These are phyloP conservation scores for Crocallis elinguaria DNA, from an alignment of 2,888 invertebrate genomes.

Conservation along the genomic window DNA sequence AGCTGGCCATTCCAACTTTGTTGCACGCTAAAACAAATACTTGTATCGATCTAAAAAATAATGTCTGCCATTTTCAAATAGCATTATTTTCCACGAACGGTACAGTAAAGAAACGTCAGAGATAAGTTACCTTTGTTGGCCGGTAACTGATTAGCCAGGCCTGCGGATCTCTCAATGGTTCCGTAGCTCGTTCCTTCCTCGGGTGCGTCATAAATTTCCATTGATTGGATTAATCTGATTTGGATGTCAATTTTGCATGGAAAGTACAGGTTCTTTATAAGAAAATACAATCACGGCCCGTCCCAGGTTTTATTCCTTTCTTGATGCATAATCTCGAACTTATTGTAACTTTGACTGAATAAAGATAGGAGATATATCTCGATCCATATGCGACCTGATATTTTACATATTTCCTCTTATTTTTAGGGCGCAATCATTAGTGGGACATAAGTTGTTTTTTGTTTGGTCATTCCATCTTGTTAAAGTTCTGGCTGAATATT, in stretches of 20 bases:
- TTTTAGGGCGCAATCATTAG: slow-evolving; percentile 64
- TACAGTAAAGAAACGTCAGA: slow-evolving; percentile 48
- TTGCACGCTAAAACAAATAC: slow-evolving; percentile 5
- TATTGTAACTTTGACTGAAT: slow-evolving; percentile 49
- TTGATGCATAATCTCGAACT: slow-evolving; percentile 71
- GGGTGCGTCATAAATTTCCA: slow-evolving; percentile 84
- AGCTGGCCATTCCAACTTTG: slow-evolving; percentile 26
- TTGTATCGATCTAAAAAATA: slow-evolving; percentile 34
- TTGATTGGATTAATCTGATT: slow-evolving; percentile 86
- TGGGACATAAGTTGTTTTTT: slow-evolving; percentile 24
- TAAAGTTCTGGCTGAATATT: slow-evolving; percentile 13
- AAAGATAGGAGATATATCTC: slow-evolving; percentile 55
- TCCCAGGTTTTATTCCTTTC: slow-evolving; percentile 63
- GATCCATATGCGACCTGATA: slow-evolving; percentile 51
- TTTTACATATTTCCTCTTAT: slow-evolving; percentile 42
- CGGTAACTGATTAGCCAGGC: slow-evolving; percentile 73
- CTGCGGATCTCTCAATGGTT: slow-evolving; percentile 74
- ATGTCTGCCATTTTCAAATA: slow-evolving; percentile 22
- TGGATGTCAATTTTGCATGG: slow-evolving; percentile 82
- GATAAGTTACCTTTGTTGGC: slow-evolving; percentile 52
- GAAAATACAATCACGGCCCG: slow-evolving; percentile 71
- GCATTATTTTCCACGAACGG: slow-evolving; percentile 22
- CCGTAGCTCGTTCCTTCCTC: slow-evolving; percentile 62
- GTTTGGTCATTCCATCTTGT: slow-evolving; percentile 8
- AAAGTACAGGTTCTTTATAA: slow-evolving; percentile 77